Evolutionary conservation across 2,113 vertebrate genomes (phyloP).

Genomic region (Cairina moschata): DNA sequence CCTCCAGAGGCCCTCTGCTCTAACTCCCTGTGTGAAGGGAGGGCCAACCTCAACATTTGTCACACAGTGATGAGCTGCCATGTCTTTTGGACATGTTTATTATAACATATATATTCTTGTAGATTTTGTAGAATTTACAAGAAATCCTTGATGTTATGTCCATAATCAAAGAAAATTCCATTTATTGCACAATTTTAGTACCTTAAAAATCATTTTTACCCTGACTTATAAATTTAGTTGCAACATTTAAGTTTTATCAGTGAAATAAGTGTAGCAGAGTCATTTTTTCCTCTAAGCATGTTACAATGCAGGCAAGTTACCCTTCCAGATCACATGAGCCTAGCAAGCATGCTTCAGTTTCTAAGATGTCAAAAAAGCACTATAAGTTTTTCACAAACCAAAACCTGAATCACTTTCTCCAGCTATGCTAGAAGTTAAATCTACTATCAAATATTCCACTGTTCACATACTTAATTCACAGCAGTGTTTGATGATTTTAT

Average conservation of each 20-base stretch:
- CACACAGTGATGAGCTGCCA: not conserved
- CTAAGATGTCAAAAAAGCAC: not conserved
- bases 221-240: not conserved
- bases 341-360: not conserved
- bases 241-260: not conserved
- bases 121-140: not conserved
- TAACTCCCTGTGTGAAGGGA: not conserved
- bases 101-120: not conserved
- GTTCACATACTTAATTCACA: not conserved
- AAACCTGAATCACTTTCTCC: not conserved
- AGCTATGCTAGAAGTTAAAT: not conserved
- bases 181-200: not conserved
- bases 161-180: not conserved
- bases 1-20: not conserved
- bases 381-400: not conserved
- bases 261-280: not conserved
- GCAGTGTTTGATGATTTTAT: not conserved
- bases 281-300: not conserved
- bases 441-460: not conserved
- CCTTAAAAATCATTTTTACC: not conserved
- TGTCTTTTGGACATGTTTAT: not conserved
- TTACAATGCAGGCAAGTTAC: not conserved
- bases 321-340: not conserved
- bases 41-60: not conserved
- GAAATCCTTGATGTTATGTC: not conserved